phyloP scores from a whole-genome alignment of 2,113 vertebrate species.

The Cervus canadensis region DNA sequence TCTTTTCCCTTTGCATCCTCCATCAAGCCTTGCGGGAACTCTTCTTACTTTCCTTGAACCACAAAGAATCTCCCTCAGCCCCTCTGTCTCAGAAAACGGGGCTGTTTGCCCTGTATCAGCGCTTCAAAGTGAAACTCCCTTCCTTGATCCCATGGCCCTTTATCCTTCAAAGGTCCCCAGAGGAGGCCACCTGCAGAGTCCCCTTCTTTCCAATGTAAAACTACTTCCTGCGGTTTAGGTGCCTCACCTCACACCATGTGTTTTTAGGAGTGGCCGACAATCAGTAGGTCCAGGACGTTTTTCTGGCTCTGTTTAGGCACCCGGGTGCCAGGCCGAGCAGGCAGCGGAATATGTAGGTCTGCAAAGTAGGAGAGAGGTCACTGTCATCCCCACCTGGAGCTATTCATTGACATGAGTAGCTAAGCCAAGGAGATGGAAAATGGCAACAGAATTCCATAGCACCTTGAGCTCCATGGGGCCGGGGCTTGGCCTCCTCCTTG shows the following conservation, averaged over 20 bases:
- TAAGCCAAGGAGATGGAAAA: background rate
- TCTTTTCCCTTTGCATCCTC: background rate
- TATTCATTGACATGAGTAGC: background rate
- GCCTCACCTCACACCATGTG: background rate
- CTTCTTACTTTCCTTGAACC: background rate
- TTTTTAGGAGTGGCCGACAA: background rate
- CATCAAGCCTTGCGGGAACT: background rate
- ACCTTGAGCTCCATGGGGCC: background rate
- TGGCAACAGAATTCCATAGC: background rate
- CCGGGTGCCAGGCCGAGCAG: background rate
- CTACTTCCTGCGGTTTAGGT: background rate
- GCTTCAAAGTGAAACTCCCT: background rate
- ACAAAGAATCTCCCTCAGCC: background rate
- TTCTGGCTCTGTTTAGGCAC: background rate
- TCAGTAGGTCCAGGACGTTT: background rate
- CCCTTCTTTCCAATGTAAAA: background rate
- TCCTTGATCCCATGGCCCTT: background rate
- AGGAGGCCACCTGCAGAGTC: background rate
- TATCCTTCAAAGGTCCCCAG: background rate
- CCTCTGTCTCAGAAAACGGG: background rate
- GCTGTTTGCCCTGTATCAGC: background rate
- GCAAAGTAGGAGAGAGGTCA: background rate
- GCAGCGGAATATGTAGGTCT: background rate
- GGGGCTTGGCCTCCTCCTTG: background rate
- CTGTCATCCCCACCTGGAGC: background rate